Evolutionary conservation across 2,888 invertebrate species (phyloP).

Genomic region (Diplazon laetatorius): DNA sequence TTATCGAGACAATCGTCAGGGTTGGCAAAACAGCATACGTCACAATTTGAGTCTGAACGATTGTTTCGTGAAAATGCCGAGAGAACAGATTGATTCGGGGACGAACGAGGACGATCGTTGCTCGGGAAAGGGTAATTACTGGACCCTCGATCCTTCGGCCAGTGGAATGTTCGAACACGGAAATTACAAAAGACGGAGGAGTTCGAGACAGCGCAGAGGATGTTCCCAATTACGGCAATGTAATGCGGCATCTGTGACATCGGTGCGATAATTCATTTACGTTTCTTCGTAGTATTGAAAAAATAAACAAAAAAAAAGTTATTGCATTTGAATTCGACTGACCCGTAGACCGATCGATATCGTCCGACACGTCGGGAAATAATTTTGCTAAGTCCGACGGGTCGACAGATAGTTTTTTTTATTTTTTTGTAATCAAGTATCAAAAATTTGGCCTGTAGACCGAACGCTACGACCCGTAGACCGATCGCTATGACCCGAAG

Average conservation of each 20-base stretch:
- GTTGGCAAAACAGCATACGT: conserved; percentile 92
- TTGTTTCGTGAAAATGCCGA: conserved; percentile 91
- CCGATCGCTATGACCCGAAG: too few relatives aligned
- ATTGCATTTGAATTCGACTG: too few relatives aligned
- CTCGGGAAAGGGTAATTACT: conserved; percentile 91
- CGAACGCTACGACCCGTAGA: too few relatives aligned
- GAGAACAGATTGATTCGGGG: conserved; percentile 84
- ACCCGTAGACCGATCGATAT: too few relatives aligned
- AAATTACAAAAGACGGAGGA: conserved; percentile 90
- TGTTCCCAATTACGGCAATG: conserved; percentile 54
- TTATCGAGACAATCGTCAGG: conserved; percentile 92
- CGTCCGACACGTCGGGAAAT: too few relatives aligned
- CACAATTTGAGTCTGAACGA: conserved; percentile 92
- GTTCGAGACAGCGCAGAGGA: conserved; percentile 84
- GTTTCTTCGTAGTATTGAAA: neutral
- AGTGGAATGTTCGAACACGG: conserved; percentile 95
- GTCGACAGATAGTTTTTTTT: too few relatives aligned
- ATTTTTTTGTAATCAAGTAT: too few relatives aligned
- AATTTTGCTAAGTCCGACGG: too few relatives aligned
- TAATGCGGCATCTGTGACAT: conserved; percentile 8
- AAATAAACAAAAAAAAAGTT: too few relatives aligned
- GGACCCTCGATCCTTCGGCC: conserved; percentile 91
- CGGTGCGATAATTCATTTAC: conserved; percentile 61
- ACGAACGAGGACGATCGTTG: conserved; percentile 77
- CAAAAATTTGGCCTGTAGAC: too few relatives aligned